These are phyloP conservation scores for Cryptophagus acutangulus DNA, from an alignment of 2,888 invertebrate species.

Conservation along the genomic window DNA sequence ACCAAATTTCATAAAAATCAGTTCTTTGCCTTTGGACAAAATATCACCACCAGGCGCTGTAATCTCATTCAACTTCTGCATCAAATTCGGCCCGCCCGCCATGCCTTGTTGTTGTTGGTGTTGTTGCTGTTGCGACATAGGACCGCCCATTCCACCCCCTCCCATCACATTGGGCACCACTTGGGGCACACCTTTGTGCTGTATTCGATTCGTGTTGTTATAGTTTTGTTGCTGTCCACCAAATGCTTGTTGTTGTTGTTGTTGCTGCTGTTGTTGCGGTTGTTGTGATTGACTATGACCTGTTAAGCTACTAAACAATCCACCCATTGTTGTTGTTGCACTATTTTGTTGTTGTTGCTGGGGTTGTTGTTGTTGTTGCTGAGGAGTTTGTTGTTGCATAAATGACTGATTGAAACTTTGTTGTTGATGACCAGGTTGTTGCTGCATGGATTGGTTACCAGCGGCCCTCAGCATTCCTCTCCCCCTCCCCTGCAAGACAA, in stretches of 20 bases:
- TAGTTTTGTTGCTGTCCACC: conserved; percentile 36
- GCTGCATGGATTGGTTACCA: conserved; percentile 46
- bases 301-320: conserved; percentile 32
- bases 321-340: conserved; percentile 26
- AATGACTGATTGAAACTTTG: conserved; percentile 32
- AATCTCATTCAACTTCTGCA: conserved; percentile 87
- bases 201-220: conserved; percentile 30
- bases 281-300: conserved; percentile 28
- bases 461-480: conserved; percentile 56
- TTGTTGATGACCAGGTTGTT: conserved; percentile 34
- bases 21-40: conserved; percentile 87
- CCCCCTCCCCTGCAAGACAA: conserved; percentile 56
- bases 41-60: conserved; percentile 86
- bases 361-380: conserved; percentile 36
- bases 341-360: conserved; percentile 27
- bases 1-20: conserved; percentile 92
- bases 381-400: conserved; percentile 24
- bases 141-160: conserved; percentile 22
- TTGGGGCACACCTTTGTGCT: conserved; percentile 53
- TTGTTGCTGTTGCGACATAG: conserved; percentile 41
- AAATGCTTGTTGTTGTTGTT: conserved; percentile 28
- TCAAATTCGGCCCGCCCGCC: conserved; percentile 65
- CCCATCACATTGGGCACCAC: conserved; percentile 47
- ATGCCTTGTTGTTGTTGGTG: conserved; percentile 47
- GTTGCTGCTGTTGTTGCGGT: conserved; percentile 41